Conservation (phyloP, 2,797 vertebrate genomes). For the Enteromius fasciolatus region DNA sequence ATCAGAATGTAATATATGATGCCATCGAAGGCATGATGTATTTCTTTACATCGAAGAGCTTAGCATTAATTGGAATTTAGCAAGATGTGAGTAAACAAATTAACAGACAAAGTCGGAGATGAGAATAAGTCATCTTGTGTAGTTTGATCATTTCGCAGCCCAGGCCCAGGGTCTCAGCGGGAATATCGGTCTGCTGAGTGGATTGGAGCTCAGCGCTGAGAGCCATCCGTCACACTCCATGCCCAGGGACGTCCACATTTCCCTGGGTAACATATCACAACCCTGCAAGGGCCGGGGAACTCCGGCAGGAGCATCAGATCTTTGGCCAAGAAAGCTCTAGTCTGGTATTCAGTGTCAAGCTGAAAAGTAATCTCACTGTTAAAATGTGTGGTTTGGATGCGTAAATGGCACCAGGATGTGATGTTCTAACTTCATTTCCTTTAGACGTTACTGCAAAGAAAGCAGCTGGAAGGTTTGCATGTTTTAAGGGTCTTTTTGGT, state of each 20-base stretch:
- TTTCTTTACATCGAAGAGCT: background rate
- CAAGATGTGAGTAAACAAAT: conserved; percentile 14
- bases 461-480: background rate
- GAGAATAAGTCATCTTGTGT: conserved; percentile 1
- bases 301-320: conserved; percentile 65
- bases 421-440: conserved; percentile 31
- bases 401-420: conserved; percentile 60
- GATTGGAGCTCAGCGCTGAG: conserved; percentile 55
- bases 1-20: conserved; percentile 19
- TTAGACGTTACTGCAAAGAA: conserved; percentile 13
- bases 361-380: conserved; percentile 58
- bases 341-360: conserved; percentile 54
- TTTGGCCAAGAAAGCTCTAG: conserved; percentile 57
- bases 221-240: conserved; percentile 65
- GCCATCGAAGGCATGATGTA: conserved; percentile 26
- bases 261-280: conserved; percentile 70
- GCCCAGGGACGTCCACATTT: conserved; percentile 57
- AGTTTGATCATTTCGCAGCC: conserved; percentile 30
- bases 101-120: background rate
- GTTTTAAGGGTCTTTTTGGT: background rate
- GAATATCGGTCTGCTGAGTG: conserved; percentile 68
- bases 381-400: conserved; percentile 53
- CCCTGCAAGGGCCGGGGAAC: conserved; percentile 53
- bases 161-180: conserved; percentile 61
- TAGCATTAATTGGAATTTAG: conserved; percentile 7